Evolutionary conservation across 2,797 vertebrate genomes (phyloP).

Genomic region (Clarias laeviceps): DNA sequence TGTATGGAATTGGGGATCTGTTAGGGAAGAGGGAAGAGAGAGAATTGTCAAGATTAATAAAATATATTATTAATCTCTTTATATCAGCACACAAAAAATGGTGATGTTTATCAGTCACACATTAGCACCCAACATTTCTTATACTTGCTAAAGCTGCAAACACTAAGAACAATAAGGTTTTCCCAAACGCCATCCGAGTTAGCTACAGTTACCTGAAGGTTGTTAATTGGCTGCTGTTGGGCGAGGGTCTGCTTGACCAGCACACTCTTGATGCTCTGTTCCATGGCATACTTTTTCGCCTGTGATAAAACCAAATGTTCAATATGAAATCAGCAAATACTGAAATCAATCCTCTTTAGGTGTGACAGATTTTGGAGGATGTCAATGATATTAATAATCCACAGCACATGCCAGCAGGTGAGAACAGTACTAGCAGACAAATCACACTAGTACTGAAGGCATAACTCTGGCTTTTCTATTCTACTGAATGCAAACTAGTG

Average conservation of each 20-base stretch:
- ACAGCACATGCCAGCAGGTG: conserved; percentile 31
- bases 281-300: conserved; percentile 97
- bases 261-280: conserved; percentile 94
- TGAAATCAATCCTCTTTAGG: neutral
- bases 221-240: conserved; percentile 91
- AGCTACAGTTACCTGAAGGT: conserved; percentile 81
- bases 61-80: too few relatives aligned
- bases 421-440: conserved; percentile 42
- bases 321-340: neutral
- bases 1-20: conserved; percentile 70
- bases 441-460: conserved; percentile 46
- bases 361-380: neutral
- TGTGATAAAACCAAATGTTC: conserved; percentile 55
- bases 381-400: neutral
- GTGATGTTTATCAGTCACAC: neutral
- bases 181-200: neutral
- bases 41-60: neutral
- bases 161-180: neutral
- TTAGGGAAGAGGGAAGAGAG: neutral
- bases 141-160: neutral
- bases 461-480: conserved; percentile 43
- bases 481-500: conserved; percentile 33
- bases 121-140: too few relatives aligned
- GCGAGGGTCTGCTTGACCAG: conserved; percentile 91
- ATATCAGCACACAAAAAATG: neutral